Base-by-base conservation (phyloP, 2,888 invertebrate species). In the Apamea crenata region DNA sequence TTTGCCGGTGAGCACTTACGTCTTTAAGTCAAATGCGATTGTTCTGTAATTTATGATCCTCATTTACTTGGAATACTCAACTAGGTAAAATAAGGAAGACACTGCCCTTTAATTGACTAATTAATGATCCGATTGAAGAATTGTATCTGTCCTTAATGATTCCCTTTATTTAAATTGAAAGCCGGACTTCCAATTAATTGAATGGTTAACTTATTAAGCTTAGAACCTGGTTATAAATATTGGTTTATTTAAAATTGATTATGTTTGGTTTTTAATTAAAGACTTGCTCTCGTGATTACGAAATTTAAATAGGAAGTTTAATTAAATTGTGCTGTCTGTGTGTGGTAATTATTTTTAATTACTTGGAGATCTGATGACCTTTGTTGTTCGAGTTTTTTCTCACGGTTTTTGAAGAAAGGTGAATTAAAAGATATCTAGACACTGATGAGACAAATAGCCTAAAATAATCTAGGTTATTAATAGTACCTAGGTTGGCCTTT, bases 81-180 rank as follows among this genome's bases (percentile, higher is more conserved):
- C 89, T 89, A 90, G 89, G 91, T 91, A 91, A 92, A 92, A 92
- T 93, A 94, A 93, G 93, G 92, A 92, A 93, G 92, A 89, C 87
- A 85, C 80, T 76, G 82, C 81, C 88, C 84, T 91, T 93, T 93
- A 94, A 94, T 93, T 93, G 93, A 92, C 92, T 94, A 94, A 94
- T 94, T 95, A 94, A 95, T 93, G 91, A 90, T 89, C 84, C 82
- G 87, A 89, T 90, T 91, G 91, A 92, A 92, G 92, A 92, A 89
- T 89, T 88, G 89, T 87, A 88, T 87, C 88, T 85, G 87, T 87
- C 78, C 85, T 91, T 93, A 93, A 93, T 91, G 91, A 92, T 91
- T 87, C 89, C 88, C 90, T 93, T 92, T 92, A 91, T 90, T 91
- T 91, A 91, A 91, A 90, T 90, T 89, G 87, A 90, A 90, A 87